Percentiles rank a stretch among this genome's conserved stretches.
Evolutionary conservation across 1,140 invertebrate species (phyloP).

Genomic region (Mycetomoellerius zeteki): DNA sequence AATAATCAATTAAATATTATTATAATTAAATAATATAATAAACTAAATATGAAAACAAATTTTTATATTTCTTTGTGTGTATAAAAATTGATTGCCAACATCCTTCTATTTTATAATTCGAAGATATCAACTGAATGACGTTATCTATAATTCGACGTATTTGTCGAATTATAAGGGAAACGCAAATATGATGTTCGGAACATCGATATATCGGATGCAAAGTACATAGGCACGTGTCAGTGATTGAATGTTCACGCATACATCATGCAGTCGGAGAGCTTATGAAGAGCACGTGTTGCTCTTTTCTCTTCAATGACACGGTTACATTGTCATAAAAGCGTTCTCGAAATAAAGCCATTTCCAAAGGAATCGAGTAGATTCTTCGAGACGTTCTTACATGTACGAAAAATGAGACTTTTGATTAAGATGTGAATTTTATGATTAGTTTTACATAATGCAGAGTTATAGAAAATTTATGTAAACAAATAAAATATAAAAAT

Average conservation of each 20-base stretch:
- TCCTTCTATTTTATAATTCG: background rate
- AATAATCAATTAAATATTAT: too few species aligned
- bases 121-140: background rate
- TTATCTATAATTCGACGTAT: background rate
- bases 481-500: background rate
- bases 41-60: background rate
- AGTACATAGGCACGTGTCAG: constrained; percentile 31
- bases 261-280: background rate
- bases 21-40: too few species aligned
- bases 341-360: constrained; percentile 21
- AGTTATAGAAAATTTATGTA: background rate
- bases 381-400: background rate
- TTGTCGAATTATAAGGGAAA: background rate
- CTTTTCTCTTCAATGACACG: constrained; percentile 8
- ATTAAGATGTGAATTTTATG: background rate
- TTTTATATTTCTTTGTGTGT: background rate
- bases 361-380: background rate
- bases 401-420: background rate
- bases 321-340: constrained; percentile 5
- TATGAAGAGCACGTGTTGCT: constrained; percentile 32
- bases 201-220: background rate
- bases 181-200: background rate
- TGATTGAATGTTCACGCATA: constrained; percentile 25
- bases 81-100: background rate
- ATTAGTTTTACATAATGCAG: background rate